A percentile compares a stretch with the other conserved stretches of the same genome.
These are phyloP conservation scores for Prionace glauca DNA, from an alignment of 2,797 vertebrate genomes.

Conservation along the genomic window DNA sequence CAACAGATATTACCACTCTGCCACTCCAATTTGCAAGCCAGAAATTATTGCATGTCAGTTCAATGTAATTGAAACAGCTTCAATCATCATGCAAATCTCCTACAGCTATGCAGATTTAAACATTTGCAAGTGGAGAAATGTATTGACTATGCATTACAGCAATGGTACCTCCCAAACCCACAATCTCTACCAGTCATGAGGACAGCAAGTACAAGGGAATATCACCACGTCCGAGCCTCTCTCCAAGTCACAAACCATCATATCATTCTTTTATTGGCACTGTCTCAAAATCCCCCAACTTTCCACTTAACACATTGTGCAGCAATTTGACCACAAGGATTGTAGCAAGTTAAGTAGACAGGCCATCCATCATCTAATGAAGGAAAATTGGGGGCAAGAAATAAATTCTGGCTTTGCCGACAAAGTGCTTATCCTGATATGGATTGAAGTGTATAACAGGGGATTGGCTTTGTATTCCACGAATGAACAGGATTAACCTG, in stretches of 20 bases:
- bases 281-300: neutral
- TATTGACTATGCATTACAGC: neutral
- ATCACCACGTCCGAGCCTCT: neutral
- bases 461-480: neutral
- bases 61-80: neutral
- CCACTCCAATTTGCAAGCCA: neutral
- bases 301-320: neutral
- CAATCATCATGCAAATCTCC: neutral
- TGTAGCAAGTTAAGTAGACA: neutral
- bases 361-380: neutral
- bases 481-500: neutral
- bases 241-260: neutral
- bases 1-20: no score
- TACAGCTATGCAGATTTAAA: neutral
- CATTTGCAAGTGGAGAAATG: neutral
- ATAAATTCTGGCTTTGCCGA: neutral
- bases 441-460: neutral
- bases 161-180: neutral
- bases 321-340: neutral
- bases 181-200: neutral
- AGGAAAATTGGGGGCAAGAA: neutral
- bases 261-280: neutral
- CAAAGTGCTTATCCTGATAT: neutral
- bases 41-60: neutral
- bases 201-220: neutral